A percentile compares a stretch with the other conserved stretches of the same genome.
phyloP scores from a whole-genome alignment of 2,113 vertebrate genomes.

The Lichenostomus cassidix region DNA sequence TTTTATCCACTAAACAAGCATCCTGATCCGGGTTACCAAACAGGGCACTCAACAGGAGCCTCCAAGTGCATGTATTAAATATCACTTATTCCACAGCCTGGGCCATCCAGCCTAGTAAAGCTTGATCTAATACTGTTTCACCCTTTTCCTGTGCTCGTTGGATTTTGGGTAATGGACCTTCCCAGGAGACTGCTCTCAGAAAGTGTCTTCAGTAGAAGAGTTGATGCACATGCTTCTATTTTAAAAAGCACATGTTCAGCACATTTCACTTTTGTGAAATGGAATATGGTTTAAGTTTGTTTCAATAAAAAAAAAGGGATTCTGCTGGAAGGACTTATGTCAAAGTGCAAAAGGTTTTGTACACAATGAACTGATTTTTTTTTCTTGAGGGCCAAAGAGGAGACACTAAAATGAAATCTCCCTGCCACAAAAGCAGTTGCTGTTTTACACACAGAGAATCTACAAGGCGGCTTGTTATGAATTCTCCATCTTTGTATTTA shows the following conservation, averaged over 20 bases:
- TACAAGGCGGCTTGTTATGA: constrained; percentile 36
- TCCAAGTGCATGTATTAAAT: constrained; percentile 74
- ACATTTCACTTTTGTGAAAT: constrained; percentile 80
- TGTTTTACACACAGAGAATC: constrained; percentile 28
- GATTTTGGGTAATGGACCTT: constrained; percentile 72
- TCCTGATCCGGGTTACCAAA: constrained; percentile 78
- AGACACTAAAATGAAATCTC: constrained; percentile 46
- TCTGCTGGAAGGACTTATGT: constrained; percentile 76
- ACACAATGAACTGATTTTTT: constrained; percentile 57
- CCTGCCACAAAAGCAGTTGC: constrained; percentile 40
- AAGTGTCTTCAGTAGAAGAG: constrained; percentile 70
- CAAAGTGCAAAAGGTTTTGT: constrained; percentile 79
- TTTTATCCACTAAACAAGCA: constrained; percentile 85
- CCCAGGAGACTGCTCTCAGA: constrained; percentile 72
- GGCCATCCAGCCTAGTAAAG: constrained; percentile 64
- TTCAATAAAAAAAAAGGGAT: constrained; percentile 55
- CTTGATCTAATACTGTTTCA: constrained; percentile 69
- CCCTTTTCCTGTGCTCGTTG: constrained; percentile 75
- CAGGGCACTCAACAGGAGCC: constrained; percentile 79
- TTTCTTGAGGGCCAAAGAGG: constrained; percentile 26
- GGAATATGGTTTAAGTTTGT: constrained; percentile 80
- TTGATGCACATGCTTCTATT: constrained; percentile 74
- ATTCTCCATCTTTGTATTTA: constrained; percentile 56
- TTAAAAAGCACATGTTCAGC: constrained; percentile 80
- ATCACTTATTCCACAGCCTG: constrained; percentile 72